Conservation (phyloP, 2,888 invertebrate genomes). For the Cremastobaeus sp. region DNA sequence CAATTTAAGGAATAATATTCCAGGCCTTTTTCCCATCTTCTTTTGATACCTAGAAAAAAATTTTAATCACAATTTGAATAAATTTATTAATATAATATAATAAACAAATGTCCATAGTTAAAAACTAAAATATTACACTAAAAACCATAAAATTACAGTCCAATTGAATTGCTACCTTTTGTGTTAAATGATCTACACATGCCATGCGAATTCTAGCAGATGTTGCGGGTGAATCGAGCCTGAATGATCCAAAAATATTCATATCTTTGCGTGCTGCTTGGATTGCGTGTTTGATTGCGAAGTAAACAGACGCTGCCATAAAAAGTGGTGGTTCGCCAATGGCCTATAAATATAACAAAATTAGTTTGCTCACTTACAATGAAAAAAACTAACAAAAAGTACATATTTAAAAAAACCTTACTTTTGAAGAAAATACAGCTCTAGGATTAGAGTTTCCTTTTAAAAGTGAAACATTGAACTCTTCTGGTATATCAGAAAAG, state of each 20-base stretch:
- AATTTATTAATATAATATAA: not conserved
- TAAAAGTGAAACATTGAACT: constrained; percentile 92
- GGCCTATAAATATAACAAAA: constrained; percentile 82
- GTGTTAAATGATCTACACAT: constrained; percentile 90
- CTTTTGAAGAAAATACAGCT: constrained; percentile 96
- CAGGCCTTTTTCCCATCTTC: constrained; percentile 61
- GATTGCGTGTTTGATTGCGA: constrained; percentile 94
- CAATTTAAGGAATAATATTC: constrained; percentile 59
- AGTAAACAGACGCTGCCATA: constrained; percentile 90
- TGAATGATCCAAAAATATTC: constrained; percentile 82
- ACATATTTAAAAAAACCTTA: constrained; percentile 71
- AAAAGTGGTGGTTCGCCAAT: constrained; percentile 97
- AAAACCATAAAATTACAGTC: not conserved
- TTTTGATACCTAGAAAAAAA: constrained; percentile 48
- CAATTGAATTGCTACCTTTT: constrained; percentile 81
- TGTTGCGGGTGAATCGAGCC: constrained; percentile 91
- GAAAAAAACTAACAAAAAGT: not conserved
- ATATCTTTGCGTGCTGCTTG: constrained; percentile 86
- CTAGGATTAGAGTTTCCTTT: constrained; percentile 91
- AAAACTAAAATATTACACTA: not conserved
- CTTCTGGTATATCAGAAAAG: constrained; percentile 91
- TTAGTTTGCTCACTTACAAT: constrained; percentile 3
- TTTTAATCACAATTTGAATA: not conserved
- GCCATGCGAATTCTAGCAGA: constrained; percentile 94
- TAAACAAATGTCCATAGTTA: not conserved